Evolutionary conservation across 2,888 invertebrate species (phyloP).

Genomic region (Parnassius glacialis): DNA sequence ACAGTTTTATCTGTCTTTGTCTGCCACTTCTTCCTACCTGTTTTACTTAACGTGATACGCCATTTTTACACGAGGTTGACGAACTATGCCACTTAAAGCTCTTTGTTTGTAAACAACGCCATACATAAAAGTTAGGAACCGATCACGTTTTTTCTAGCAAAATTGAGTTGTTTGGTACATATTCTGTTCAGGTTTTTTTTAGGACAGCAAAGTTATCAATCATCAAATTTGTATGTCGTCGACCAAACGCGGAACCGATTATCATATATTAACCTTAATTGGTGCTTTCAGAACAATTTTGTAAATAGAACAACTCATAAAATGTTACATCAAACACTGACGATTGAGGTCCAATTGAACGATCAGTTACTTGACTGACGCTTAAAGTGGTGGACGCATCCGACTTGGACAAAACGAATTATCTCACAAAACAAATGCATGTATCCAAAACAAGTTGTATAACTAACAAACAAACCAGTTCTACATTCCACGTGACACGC

Average conservation of each 20-base stretch:
- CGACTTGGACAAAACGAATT: conserved; percentile 30
- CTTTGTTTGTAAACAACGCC: conserved; percentile 60
- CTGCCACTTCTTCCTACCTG: conserved; percentile 44
- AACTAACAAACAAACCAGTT: conserved; percentile 28
- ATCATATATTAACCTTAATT: conserved; percentile 26
- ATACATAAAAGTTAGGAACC: conserved; percentile 38
- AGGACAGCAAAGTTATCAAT: conserved; percentile 20
- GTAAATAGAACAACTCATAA: conserved; percentile 26
- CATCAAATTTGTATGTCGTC: conserved; percentile 30
- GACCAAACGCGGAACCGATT: conserved; percentile 50
- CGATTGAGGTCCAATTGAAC: conserved; percentile 54
- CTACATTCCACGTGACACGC: conserved; percentile 37
- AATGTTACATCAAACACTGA: conserved; percentile 25
- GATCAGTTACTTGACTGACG: conserved; percentile 59
- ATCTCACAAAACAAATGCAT: conserved; percentile 28
- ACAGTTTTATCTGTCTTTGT: conserved; percentile 60
- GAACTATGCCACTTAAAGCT: conserved; percentile 52
- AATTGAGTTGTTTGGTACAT: conserved; percentile 8
- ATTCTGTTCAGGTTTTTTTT: conserved; percentile 8
- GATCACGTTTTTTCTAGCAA: conserved; percentile 27
- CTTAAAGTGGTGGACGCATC: conserved; percentile 45
- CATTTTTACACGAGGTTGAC: conserved; percentile 54
- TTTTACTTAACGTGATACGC: conserved; percentile 41
- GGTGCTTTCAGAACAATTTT: conserved; percentile 22
- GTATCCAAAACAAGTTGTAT: conserved; percentile 28